Evolutionary conservation across 2,888 invertebrate genomes (phyloP).

Genomic region (Machimus atricapillus): DNA sequence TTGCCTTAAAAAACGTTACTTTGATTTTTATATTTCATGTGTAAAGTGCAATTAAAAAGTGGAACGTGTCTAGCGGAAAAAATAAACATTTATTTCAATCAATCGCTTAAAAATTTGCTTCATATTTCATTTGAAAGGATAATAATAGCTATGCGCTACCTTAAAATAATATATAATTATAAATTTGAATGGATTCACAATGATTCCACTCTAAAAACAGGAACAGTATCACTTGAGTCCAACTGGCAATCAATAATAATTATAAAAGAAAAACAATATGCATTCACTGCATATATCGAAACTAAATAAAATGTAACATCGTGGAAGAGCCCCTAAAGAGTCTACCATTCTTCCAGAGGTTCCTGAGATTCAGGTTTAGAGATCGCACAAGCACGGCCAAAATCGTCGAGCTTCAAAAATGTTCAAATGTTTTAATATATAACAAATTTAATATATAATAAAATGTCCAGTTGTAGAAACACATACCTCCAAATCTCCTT

Average conservation of each 20-base stretch:
- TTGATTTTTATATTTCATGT: too few species aligned
- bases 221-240: conserved; percentile 7
- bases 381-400: not conserved
- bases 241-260: not conserved
- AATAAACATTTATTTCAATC: not conserved
- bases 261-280: not conserved
- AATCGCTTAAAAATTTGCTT: not conserved
- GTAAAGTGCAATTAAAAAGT: not conserved
- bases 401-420: not conserved
- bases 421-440: not conserved
- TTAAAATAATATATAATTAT: not conserved
- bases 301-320: not conserved
- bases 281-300: not conserved
- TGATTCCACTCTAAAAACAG: not conserved
- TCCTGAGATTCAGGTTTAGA: conserved; percentile 41
- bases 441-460: not conserved
- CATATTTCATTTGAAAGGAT: not conserved
- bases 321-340: not conserved
- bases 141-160: not conserved
- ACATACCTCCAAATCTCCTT: conserved; percentile 47
- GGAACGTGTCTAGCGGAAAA: not conserved
- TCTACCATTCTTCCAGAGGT: conserved; percentile 47
- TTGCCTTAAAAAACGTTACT: too few species aligned
- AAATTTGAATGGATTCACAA: not conserved
- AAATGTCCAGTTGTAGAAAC: not conserved